phyloP scores from a whole-genome alignment of 2,113 vertebrate species.

The Microcebus griseorufus region DNA sequence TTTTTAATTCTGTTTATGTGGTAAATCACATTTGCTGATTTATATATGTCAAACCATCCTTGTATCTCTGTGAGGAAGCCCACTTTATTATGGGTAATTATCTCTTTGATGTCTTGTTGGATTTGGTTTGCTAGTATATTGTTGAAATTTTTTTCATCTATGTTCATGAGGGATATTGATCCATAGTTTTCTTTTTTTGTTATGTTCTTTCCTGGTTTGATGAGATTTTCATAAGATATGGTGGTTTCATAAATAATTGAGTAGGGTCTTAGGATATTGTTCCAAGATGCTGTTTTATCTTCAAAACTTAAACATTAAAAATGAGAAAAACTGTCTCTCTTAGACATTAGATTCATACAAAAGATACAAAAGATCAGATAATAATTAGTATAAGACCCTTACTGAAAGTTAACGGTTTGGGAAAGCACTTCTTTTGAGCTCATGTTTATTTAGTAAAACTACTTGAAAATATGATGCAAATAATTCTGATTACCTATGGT shows the following conservation, averaged over 20 bases:
- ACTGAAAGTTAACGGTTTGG: neutral
- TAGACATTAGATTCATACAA: neutral
- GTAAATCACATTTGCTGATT: no score
- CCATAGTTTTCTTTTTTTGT: no score
- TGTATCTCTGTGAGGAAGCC: no score
- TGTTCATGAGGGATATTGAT: no score
- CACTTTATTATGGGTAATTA: no score
- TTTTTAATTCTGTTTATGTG: no score
- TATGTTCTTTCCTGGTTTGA: neutral
- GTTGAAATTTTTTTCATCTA: no score
- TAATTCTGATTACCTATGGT: neutral
- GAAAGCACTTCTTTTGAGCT: constrained; percentile 19
- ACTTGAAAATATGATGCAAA: neutral
- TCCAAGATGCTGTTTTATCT: neutral
- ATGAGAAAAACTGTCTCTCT: neutral
- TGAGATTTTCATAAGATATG: constrained; percentile 1
- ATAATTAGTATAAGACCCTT: neutral
- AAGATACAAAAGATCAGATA: neutral
- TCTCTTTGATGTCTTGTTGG: no score
- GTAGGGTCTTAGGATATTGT: neutral
- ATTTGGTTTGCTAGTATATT: no score
- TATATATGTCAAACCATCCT: no score
- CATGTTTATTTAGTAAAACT: neutral
- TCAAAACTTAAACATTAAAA: neutral
- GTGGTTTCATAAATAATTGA: neutral